Percentiles rank a stretch among this genome's conserved stretches.
Evolutionary conservation across 2,888 invertebrate genomes (phyloP).

Genomic region (Andrena trimmerana): DNA sequence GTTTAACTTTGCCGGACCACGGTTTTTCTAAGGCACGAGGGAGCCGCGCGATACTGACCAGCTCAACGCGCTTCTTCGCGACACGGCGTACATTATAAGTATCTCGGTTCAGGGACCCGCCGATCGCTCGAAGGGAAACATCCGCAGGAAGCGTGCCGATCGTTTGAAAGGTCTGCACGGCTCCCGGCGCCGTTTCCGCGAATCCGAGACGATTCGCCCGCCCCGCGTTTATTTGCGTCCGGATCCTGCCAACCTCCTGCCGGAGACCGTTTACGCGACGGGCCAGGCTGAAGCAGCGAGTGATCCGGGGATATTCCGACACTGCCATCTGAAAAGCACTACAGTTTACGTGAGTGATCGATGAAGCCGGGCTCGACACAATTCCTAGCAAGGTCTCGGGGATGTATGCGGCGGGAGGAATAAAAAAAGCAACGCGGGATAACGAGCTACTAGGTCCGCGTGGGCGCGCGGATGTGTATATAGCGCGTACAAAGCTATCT

Average conservation of each 20-base stretch:
- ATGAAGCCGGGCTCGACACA: constrained; percentile 42
- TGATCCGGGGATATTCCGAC: background rate
- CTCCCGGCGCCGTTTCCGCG: constrained; percentile 45
- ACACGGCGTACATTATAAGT: constrained; percentile 39
- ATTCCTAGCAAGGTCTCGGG: constrained; percentile 55
- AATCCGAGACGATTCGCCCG: constrained; percentile 24
- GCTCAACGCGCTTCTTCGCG: constrained; percentile 41
- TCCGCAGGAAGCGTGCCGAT: constrained; percentile 64
- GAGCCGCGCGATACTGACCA: constrained; percentile 55
- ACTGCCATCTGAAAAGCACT: background rate
- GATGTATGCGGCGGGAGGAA: constrained; percentile 45
- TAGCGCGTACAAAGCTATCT: constrained; percentile 42
- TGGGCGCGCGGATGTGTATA: constrained; percentile 67
- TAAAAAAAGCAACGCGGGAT: constrained; percentile 49
- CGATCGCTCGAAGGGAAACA: constrained; percentile 58
- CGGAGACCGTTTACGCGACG: constrained; percentile 54
- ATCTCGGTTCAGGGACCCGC: constrained; percentile 22
- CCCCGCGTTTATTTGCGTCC: constrained; percentile 43
- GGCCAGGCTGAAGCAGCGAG: too few relatives aligned
- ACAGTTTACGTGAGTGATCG: background rate
- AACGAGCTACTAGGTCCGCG: constrained; percentile 62
- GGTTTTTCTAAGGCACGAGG: background rate
- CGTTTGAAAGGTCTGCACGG: constrained; percentile 28
- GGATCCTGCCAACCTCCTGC: constrained; percentile 46
- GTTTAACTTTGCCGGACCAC: background rate